Evolutionary conservation across 2,113 vertebrate species (phyloP).

Genomic region (Galemys pyrenaicus): DNA sequence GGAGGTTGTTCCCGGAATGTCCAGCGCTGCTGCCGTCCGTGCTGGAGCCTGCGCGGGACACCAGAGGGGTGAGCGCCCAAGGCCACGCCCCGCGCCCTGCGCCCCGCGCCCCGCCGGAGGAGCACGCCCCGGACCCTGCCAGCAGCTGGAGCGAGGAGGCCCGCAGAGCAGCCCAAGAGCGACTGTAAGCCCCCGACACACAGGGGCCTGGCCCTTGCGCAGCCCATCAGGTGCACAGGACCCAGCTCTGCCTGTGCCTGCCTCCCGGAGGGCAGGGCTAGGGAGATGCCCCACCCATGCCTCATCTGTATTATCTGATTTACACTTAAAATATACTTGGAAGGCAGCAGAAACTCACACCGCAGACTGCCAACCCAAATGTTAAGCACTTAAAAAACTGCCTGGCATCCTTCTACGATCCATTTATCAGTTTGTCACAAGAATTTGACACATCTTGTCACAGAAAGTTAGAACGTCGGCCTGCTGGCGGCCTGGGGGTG

Average conservation of each 20-base stretch:
- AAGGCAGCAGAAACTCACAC: conserved; percentile 69
- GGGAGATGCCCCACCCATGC: conserved; percentile 31
- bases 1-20: conserved; percentile 90
- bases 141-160: no score
- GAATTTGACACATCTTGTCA: conserved; percentile 73
- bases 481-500: conserved; percentile 49
- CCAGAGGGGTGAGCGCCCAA: not conserved
- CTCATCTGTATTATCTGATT: conserved; percentile 74
- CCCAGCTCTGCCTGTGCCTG: no score
- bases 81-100: no score
- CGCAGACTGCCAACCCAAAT: conserved; percentile 73
- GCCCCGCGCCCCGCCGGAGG: no score
- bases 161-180: no score
- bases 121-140: no score
- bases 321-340: conserved; percentile 68
- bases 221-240: no score
- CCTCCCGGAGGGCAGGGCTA: not conserved
- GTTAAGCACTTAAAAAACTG: conserved; percentile 66
- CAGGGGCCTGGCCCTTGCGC: no score
- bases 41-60: conserved; percentile 84
- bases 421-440: conserved; percentile 75
- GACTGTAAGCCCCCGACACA: no score
- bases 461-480: conserved; percentile 67
- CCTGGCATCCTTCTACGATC: conserved; percentile 61
- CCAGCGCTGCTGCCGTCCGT: conserved; percentile 88